phyloP scores from a whole-genome alignment of 2,113 vertebrate species.

The Zosterops japonicus region DNA sequence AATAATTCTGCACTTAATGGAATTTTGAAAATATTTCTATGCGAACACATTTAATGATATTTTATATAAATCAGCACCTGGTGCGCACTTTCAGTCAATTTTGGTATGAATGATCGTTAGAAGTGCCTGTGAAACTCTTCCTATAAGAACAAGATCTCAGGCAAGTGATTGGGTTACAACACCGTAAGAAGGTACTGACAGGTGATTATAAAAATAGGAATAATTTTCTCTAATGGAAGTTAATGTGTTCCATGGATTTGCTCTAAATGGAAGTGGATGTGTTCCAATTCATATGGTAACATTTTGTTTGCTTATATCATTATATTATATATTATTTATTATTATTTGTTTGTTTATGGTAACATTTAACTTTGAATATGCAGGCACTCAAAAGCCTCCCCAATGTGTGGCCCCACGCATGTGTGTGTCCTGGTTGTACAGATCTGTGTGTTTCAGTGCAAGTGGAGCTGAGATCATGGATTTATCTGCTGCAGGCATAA shows the following conservation, averaged over 20 bases:
- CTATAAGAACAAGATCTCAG: background rate
- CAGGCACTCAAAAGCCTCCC: background rate
- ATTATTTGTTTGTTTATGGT: too few species aligned
- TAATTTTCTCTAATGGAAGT: background rate
- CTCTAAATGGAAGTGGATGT: background rate
- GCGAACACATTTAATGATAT: background rate
- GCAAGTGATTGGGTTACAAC: background rate
- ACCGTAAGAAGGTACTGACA: background rate
- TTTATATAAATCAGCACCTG: background rate
- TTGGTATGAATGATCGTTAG: background rate
- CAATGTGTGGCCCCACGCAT: background rate
- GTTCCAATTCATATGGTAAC: background rate
- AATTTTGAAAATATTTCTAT: background rate
- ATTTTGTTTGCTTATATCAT: background rate
- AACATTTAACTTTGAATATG: background rate
- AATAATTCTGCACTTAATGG: background rate
- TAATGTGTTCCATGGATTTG: background rate
- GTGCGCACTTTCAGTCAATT: background rate
- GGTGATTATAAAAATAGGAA: background rate
- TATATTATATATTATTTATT: too few species aligned
- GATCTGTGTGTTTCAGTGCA: background rate
- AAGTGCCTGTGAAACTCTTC: background rate
- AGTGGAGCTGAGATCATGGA: background rate
- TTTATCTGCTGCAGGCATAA: background rate
- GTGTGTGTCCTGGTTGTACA: accelerated